phyloP scores from a whole-genome alignment of 2,888 invertebrate genomes.

The Trissolcus brochymenae region DNA sequence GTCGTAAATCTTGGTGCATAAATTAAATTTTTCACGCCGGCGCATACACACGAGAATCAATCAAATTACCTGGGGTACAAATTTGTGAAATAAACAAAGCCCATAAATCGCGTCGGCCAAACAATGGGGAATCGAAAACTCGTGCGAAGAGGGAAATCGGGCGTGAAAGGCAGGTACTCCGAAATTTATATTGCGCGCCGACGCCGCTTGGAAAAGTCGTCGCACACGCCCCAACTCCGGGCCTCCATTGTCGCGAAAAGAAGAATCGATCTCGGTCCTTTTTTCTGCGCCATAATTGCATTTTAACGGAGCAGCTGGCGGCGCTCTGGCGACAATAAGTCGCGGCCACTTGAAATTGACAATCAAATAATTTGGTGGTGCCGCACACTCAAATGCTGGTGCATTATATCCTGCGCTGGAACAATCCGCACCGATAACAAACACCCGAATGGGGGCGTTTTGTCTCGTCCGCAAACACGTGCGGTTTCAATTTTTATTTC shows the following conservation, averaged over 20 bases:
- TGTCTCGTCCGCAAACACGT: constrained; percentile 28
- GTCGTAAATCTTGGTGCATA: constrained; percentile 12
- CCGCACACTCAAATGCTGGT: constrained; percentile 28
- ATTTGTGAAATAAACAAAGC: constrained; percentile 27
- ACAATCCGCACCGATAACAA: constrained; percentile 31
- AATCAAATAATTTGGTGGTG: constrained; percentile 72
- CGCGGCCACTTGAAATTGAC: constrained; percentile 68
- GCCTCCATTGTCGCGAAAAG: constrained; percentile 60
- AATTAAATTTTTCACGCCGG: constrained; percentile 17
- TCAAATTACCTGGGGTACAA: constrained; percentile 11
- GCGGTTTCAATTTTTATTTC: constrained; percentile 40
- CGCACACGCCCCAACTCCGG: constrained; percentile 63
- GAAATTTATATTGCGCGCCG: constrained; percentile 31
- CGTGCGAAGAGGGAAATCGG: constrained; percentile 8
- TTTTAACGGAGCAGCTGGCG: constrained; percentile 71
- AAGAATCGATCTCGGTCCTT: constrained; percentile 65
- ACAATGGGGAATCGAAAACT: constrained; percentile 7
- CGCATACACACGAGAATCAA: not conserved
- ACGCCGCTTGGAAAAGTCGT: constrained; percentile 14
- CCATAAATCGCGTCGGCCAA: constrained; percentile 19
- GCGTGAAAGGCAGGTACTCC: constrained; percentile 34
- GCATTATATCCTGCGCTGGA: constrained; percentile 15
- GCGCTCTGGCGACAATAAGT: constrained; percentile 44
- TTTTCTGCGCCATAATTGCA: constrained; percentile 68
- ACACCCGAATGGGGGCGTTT: constrained; percentile 32